A percentile compares a stretch with the other conserved stretches of the same genome.
Evolutionary conservation across 2,888 invertebrate genomes (phyloP).

Genomic region (Polylopha cassiicola): DNA sequence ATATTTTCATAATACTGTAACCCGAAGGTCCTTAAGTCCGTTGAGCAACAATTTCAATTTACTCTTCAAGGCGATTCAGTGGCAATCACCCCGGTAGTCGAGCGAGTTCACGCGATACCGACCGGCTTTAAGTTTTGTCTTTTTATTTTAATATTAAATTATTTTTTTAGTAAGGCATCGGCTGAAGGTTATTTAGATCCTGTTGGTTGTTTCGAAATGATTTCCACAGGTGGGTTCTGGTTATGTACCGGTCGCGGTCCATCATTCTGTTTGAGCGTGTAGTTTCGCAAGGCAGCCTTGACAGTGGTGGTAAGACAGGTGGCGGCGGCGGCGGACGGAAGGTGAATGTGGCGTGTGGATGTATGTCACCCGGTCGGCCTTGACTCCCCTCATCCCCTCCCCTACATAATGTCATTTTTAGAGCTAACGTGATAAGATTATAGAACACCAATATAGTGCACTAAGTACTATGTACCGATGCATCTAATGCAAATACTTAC

Average conservation of each 20-base stretch:
- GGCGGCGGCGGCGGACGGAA: constrained; percentile 54
- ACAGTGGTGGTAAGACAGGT: constrained; percentile 63
- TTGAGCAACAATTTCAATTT: constrained; percentile 13
- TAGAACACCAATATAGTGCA: too few relatives aligned
- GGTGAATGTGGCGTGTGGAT: constrained; percentile 69
- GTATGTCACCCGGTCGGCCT: constrained; percentile 67
- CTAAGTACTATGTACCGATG: too few relatives aligned
- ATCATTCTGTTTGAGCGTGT: constrained; percentile 34
- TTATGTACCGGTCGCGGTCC: constrained; percentile 34
- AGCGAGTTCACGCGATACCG: constrained; percentile 13
- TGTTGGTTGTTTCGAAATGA: constrained; percentile 43
- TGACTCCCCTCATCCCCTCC: constrained; percentile 58
- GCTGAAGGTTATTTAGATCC: constrained; percentile 42
- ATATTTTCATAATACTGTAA: background rate
- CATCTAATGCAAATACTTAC: too few relatives aligned
- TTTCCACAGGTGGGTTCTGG: constrained; percentile 48
- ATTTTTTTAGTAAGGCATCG: constrained; percentile 23
- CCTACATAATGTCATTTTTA: constrained; percentile 20
- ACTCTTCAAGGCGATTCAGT: constrained; percentile 35
- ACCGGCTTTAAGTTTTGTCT: constrained; percentile 27
- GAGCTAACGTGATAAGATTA: background rate
- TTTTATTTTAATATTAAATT: constrained; percentile 26
- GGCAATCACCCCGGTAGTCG: constrained; percentile 43
- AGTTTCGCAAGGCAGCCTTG: constrained; percentile 71
- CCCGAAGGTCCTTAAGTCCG: constrained; percentile 11